Evolutionary conservation across 2,797 vertebrate genomes (phyloP).

Genomic region (Taenioides sp.): DNA sequence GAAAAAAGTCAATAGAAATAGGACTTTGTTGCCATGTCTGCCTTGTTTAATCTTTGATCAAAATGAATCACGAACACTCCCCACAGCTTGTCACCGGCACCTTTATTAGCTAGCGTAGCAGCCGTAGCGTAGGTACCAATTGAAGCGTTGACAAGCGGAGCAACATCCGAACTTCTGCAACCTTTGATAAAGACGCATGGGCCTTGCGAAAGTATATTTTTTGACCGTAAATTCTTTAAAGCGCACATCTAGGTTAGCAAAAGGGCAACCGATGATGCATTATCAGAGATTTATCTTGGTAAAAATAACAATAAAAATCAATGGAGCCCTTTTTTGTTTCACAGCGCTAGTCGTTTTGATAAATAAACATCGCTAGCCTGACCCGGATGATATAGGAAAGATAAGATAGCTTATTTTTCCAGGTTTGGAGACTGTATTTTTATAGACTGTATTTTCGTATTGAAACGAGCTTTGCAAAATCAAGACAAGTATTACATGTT

Average conservation of each 20-base stretch:
- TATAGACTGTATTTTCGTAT: constrained; percentile 10
- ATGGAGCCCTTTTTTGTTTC: constrained; percentile 49
- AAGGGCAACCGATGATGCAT: constrained; percentile 39
- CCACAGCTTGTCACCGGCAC: constrained; percentile 30
- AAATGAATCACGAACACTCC: constrained; percentile 40
- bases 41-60: constrained; percentile 50
- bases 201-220: constrained; percentile 36
- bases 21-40: constrained; percentile 42
- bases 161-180: constrained; percentile 11
- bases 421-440: constrained; percentile 22
- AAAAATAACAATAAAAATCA: constrained; percentile 36
- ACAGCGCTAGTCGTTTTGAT: constrained; percentile 47
- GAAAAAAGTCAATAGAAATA: constrained; percentile 37
- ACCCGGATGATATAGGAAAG: constrained; percentile 62
- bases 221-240: constrained; percentile 42
- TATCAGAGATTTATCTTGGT: constrained; percentile 39
- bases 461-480: constrained; percentile 7
- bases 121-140: constrained; percentile 14
- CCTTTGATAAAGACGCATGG: constrained; percentile 44
- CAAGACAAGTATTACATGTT: constrained; percentile 38
- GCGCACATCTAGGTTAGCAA: constrained; percentile 45
- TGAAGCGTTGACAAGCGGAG: constrained; percentile 25
- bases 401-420: constrained; percentile 67
- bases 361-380: constrained; percentile 57
- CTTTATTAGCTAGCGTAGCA: constrained; percentile 31